A percentile compares a stretch with the other conserved stretches of the same genome.
phyloP scores from a whole-genome alignment of 2,113 vertebrate species.

The Melanerpes aurifrons region DNA sequence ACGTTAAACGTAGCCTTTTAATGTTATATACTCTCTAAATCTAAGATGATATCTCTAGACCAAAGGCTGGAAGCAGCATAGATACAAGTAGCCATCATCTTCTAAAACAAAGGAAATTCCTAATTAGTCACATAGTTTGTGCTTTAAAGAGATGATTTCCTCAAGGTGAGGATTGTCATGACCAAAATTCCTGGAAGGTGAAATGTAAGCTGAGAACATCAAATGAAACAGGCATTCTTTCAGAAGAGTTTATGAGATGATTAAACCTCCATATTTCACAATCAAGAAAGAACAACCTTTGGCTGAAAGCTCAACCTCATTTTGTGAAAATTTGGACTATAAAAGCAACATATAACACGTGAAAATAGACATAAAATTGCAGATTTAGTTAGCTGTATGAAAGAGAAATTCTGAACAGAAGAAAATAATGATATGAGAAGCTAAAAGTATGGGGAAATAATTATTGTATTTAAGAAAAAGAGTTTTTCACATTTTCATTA shows the following conservation, averaged over 20 bases:
- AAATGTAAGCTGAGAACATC: background rate
- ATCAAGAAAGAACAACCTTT: slow-evolving; percentile 25
- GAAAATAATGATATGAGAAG: background rate
- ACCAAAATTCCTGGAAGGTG: slow-evolving; percentile 20
- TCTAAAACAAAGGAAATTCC: background rate
- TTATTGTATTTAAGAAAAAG: background rate
- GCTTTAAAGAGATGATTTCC: background rate
- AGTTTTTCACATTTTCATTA: background rate
- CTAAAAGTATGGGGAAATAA: background rate
- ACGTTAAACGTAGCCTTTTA: background rate
- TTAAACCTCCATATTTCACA: background rate
- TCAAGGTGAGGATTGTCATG: background rate
- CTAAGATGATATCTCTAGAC: background rate
- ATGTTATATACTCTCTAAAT: background rate
- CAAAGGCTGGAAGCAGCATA: background rate
- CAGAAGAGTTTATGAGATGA: background rate
- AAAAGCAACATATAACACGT: background rate
- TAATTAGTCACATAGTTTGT: background rate
- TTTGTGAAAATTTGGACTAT: background rate
- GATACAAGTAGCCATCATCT: background rate
- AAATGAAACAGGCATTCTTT: background rate
- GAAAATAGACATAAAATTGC: background rate
- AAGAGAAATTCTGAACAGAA: background rate
- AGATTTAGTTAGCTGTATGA: background rate
- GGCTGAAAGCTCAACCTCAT: background rate